phyloP scores from a whole-genome alignment of 2,113 vertebrate species.

The Epinephelus moara region DNA sequence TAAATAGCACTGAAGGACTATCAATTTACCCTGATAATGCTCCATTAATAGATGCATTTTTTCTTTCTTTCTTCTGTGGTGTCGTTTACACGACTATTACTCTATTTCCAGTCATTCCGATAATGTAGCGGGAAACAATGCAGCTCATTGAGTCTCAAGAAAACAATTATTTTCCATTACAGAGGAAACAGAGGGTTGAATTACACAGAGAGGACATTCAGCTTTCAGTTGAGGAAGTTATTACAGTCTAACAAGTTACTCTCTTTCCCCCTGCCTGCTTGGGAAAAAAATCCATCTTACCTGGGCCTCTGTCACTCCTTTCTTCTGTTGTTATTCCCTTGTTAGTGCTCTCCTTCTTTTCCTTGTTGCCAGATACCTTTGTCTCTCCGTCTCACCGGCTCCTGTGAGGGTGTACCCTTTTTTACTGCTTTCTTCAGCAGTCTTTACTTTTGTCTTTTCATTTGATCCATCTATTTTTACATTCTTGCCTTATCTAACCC shows the following conservation, averaged over 20 bases:
- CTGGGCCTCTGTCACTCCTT: slow-evolving; percentile 47
- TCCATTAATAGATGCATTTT: slow-evolving; percentile 18
- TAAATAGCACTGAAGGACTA: neutral
- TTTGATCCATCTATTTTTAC: slow-evolving; percentile 59
- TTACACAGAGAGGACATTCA: slow-evolving; percentile 58
- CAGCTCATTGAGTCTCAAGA: slow-evolving; percentile 47
- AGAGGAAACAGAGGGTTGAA: slow-evolving; percentile 57
- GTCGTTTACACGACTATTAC: slow-evolving; percentile 36
- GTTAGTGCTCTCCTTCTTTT: slow-evolving; percentile 35
- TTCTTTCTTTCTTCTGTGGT: slow-evolving; percentile 15
- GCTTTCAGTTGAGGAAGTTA: slow-evolving; percentile 60
- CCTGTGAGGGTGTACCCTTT: slow-evolving; percentile 31
- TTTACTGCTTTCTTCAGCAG: slow-evolving; percentile 28
- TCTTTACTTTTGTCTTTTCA: slow-evolving; percentile 45
- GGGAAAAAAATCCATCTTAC: slow-evolving; percentile 59
- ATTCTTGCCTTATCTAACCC: slow-evolving; percentile 47
- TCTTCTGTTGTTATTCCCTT: slow-evolving; percentile 44
- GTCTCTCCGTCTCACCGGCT: slow-evolving; percentile 37
- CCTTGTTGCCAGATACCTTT: slow-evolving; percentile 43
- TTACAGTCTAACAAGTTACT: slow-evolving; percentile 52
- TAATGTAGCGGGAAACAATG: slow-evolving; percentile 55
- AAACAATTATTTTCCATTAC: slow-evolving; percentile 57
- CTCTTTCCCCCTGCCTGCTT: slow-evolving; percentile 28
- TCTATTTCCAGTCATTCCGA: slow-evolving; percentile 31
- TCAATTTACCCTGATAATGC: slow-evolving; percentile 9